Percentiles rank a stretch among this genome's conserved stretches.
Evolutionary conservation across 2,797 vertebrate genomes (phyloP).

Genomic region (Lindbergichthys nudifrons): DNA sequence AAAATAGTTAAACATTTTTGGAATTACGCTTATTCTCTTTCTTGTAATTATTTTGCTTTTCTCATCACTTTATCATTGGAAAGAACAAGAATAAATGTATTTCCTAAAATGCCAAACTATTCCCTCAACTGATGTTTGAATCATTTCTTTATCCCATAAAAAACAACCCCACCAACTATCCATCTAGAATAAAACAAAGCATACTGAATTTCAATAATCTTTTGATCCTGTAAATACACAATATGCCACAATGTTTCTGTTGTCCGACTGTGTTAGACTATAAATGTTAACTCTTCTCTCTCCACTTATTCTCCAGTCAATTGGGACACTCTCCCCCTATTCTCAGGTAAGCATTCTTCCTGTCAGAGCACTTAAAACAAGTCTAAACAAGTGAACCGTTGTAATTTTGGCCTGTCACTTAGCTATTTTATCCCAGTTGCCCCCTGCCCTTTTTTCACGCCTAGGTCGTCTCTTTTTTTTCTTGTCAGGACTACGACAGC

Average conservation of each 20-base stretch:
- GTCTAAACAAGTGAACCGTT: constrained; percentile 35
- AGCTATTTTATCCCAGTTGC: constrained; percentile 18
- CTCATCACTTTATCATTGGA: background rate
- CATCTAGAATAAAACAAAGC: background rate
- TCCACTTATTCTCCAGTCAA: constrained; percentile 84
- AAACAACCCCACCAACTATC: background rate
- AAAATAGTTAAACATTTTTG: background rate
- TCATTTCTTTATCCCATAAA: constrained; percentile 1
- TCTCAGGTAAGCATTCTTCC: constrained; percentile 88
- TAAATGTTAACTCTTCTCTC: constrained; percentile 48
- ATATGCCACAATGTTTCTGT: background rate
- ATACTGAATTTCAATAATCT: background rate
- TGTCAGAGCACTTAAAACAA: constrained; percentile 5
- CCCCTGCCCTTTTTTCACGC: background rate
- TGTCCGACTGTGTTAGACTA: background rate
- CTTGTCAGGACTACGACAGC: constrained; percentile 90
- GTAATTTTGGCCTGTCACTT: constrained; percentile 13
- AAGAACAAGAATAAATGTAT: background rate
- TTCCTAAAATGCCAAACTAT: background rate
- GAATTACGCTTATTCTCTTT: background rate
- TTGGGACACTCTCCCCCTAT: constrained; percentile 93
- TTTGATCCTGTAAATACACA: background rate
- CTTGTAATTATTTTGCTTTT: background rate
- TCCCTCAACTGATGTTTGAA: background rate
- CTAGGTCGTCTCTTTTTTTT: constrained; percentile 12